Evolutionary conservation across 53 echinoderm and acorn worm species (phyloP), one percentile per base, ranked within the genome.

Genomic region (Paracentrotus lividus): DNA sequence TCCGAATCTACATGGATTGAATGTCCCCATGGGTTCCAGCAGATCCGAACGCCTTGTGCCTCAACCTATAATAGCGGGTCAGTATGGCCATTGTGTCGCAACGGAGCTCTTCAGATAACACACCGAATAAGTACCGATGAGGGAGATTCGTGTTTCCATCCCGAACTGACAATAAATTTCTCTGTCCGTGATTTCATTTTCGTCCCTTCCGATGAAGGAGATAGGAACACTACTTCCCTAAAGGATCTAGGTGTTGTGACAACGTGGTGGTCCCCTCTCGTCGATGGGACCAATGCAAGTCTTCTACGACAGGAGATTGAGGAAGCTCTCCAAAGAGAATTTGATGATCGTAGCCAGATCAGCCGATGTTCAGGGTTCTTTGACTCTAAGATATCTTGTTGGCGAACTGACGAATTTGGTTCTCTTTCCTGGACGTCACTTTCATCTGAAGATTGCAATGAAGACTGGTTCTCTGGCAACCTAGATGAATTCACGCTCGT

Each of bases 381-480:
- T 0, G 81, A 45, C 24, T 47, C n/a, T 14, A 47, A 14, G 38
- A 27, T 81, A 26, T n/a, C n/a, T 10, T 81, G 81, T 81, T 47
- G 13, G 42, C 26, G 9, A 0, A 26, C 45, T 2, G 47, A 3
- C 45, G 81, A 47, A n/a, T 12, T 2, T 26, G 26, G 47, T 81
- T 45, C n/a, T 24, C 26, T 27, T 0, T 45, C n/a, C n/a, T 12
- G 26, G 13, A 32, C 49, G 10, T 23, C 26, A 47, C 47, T 34
- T 47, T 45, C 81, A 9, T 24, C 45, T 24, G 26, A n/a, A 5
- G 81, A 81, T 7, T 81, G 49, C 14, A 42, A 81, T 26, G 47
- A 81, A 45, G 81, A 81, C 9, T 81, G 33, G n/a, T 81, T 81
- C 81, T n/a, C 47, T 5, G 81, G 81, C n/a, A 24, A 81, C 4